A percentile compares a stretch with the other conserved stretches of the same genome.
Conservation (phyloP, 2,797 vertebrate species). For the Leptodactylus fallax region DNA sequence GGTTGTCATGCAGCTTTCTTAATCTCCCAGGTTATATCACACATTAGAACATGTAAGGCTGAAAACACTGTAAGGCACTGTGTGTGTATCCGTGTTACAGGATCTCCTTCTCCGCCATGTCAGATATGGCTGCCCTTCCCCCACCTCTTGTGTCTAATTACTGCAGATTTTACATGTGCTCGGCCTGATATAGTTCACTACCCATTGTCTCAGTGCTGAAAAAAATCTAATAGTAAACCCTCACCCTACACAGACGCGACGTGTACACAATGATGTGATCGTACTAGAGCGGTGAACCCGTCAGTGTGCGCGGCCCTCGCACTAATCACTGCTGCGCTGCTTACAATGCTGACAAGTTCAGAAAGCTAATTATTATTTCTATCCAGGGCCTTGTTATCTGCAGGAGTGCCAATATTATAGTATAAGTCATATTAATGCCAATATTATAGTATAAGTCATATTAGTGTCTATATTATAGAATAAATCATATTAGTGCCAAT, state of each 20-base stretch:
- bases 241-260: neutral
- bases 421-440: no score
- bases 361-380: neutral
- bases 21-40: no score
- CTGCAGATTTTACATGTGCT: slow-evolving; percentile 9
- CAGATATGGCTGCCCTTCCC: neutral
- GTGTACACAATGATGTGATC: slow-evolving; percentile 21
- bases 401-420: neutral
- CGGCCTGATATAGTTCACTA: slow-evolving; percentile 18
- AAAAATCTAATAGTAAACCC: neutral
- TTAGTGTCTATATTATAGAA: no score
- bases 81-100: no score
- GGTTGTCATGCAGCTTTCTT: no score
- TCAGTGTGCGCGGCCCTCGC: slow-evolving; percentile 1
- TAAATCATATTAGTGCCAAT: no score
- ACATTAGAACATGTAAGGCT: no score
- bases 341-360: neutral
- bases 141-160: neutral
- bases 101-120: neutral
- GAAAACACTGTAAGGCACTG: no score
- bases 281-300: neutral
- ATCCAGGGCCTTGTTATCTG: neutral
- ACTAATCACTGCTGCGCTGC: neutral
- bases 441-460: no score
- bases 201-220: neutral